A percentile compares a stretch with the other conserved stretches of the same genome.
Conservation (phyloP, 2,113 vertebrate genomes). For the Notechis scutatus region DNA sequence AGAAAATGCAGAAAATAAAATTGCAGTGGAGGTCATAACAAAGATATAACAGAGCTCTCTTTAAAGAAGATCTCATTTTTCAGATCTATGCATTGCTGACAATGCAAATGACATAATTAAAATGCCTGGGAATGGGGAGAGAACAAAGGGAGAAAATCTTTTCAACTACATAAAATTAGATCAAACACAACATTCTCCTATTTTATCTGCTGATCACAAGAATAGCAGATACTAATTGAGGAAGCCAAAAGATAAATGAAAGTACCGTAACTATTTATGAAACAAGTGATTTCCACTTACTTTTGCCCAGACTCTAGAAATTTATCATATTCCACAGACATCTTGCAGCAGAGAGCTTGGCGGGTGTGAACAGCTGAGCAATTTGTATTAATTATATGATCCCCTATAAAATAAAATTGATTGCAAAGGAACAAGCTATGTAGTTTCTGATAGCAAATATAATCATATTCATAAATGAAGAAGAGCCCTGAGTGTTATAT, state of each 20-base stretch:
- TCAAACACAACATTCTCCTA: constrained; percentile 6
- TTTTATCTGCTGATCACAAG: neutral
- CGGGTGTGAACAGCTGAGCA: constrained; percentile 91
- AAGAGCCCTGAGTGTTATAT: neutral
- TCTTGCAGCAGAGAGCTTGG: constrained; percentile 97
- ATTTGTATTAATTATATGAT: constrained; percentile 92
- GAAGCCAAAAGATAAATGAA: constrained; percentile 10
- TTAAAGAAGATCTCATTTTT: neutral
- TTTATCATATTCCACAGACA: constrained; percentile 98
- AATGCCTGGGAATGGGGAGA: neutral
- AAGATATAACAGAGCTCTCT: neutral
- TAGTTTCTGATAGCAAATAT: neutral
- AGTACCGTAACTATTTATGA: constrained; percentile 10
- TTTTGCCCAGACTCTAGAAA: constrained; percentile 95
- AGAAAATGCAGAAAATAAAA: neutral
- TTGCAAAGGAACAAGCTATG: constrained; percentile 1
- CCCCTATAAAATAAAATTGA: constrained; percentile 66
- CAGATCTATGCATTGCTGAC: neutral
- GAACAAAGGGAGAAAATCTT: neutral
- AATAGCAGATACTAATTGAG: neutral
- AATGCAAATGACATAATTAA: neutral
- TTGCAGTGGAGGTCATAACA: neutral
- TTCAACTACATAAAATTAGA: neutral
- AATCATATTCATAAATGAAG: neutral
- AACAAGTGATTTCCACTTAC: constrained; percentile 69